Percentiles rank a stretch among this genome's conserved stretches.
phyloP scores from a whole-genome alignment of 2,113 vertebrate genomes.

The Calcarius ornatus region DNA sequence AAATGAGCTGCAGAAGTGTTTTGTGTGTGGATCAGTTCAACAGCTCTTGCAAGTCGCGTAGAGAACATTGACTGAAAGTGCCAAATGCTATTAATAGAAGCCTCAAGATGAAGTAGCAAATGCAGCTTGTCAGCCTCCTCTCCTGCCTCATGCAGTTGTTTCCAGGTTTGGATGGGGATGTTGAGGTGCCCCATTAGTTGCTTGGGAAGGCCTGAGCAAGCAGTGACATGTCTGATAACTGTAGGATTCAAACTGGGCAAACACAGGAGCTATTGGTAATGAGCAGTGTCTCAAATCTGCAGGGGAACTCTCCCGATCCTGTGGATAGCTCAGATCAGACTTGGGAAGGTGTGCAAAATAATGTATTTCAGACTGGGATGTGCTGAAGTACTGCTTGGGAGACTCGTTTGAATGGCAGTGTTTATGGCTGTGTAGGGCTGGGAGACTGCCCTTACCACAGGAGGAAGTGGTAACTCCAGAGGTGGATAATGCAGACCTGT shows the following conservation, averaged over 20 bases:
- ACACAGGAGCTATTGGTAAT: not conserved
- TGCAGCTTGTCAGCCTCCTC: not conserved
- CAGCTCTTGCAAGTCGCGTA: rapidly evolving
- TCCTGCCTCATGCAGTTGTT: not conserved
- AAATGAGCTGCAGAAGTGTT: not conserved
- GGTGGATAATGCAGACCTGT: not conserved
- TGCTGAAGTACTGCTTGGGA: not conserved
- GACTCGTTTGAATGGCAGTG: not conserved
- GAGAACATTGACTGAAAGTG: not conserved
- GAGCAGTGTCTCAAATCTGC: not conserved
- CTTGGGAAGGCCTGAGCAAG: not conserved
- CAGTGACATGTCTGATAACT: not conserved
- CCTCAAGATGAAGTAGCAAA: not conserved
- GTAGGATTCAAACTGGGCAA: not conserved
- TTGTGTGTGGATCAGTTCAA: not conserved
- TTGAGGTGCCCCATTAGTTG: not conserved
- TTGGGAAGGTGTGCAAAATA: not conserved
- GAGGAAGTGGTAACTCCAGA: not conserved
- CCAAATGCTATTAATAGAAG: conserved; percentile 28
- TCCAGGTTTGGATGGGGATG: not conserved
- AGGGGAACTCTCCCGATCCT: not conserved
- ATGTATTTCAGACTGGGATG: not conserved
- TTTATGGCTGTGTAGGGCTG: not conserved
- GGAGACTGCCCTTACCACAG: not conserved
- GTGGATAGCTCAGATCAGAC: not conserved